Conservation (phyloP, 1,140 invertebrate species). For the Orussus abietinus region DNA sequence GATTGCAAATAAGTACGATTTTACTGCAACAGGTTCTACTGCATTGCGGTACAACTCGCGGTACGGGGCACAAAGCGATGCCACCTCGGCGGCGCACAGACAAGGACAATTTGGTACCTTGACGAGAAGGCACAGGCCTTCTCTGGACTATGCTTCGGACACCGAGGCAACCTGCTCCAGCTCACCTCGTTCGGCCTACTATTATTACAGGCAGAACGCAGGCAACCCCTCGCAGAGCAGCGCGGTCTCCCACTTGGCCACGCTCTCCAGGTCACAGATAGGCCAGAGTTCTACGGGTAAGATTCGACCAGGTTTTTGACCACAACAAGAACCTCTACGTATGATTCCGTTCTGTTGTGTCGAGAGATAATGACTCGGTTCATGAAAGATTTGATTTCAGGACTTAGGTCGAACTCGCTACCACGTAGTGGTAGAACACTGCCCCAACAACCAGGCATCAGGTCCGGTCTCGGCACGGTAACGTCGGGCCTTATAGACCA, state of each 20-base stretch:
- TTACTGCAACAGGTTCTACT: slow-evolving; percentile 50
- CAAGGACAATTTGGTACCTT: slow-evolving; percentile 54
- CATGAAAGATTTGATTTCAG: slow-evolving; percentile 16
- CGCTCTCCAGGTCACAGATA: slow-evolving; percentile 48
- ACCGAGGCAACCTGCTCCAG: slow-evolving; percentile 79
- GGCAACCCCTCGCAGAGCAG: slow-evolving; percentile 44
- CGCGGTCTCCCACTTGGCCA: slow-evolving; percentile 48
- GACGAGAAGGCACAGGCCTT: slow-evolving; percentile 66
- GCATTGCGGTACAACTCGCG: slow-evolving; percentile 56
- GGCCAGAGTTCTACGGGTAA: slow-evolving; percentile 48
- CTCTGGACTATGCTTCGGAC: slow-evolving; percentile 88
- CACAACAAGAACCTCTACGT: no score
- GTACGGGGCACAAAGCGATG: slow-evolving; percentile 55
- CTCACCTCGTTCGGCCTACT: slow-evolving; percentile 71
- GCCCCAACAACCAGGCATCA: slow-evolving; percentile 46
- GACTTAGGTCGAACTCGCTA: slow-evolving; percentile 51
- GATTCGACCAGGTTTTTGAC: slow-evolving; percentile 3
- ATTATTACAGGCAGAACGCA: slow-evolving; percentile 65
- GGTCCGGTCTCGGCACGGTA: slow-evolving; percentile 49
- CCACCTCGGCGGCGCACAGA: slow-evolving; percentile 46
- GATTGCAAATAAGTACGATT: no score
- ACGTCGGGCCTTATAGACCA: slow-evolving; percentile 60
- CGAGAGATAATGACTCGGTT: not conserved
- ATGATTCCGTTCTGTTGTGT: no score
- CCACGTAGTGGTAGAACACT: slow-evolving; percentile 52